phyloP scores from a whole-genome alignment of 1,140 invertebrate genomes.

The Euura lappo region DNA sequence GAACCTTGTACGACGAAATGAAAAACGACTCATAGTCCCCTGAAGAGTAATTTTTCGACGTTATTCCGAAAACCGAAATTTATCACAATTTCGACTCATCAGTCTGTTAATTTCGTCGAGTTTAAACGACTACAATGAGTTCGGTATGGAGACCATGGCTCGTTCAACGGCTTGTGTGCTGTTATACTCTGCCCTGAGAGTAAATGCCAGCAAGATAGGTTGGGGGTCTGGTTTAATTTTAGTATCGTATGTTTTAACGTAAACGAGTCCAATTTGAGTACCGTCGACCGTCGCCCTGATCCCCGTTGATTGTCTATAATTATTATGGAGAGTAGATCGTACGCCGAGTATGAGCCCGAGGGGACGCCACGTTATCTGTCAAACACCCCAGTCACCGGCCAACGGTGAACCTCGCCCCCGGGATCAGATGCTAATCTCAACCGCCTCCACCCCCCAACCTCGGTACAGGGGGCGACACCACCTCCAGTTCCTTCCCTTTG shows the following conservation, averaged over 20 bases:
- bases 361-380: constrained; percentile 22
- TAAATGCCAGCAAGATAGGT: not conserved
- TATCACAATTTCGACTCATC: no score
- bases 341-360: not conserved
- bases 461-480: no score
- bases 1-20: no score
- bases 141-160: no score
- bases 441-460: constrained; percentile 10
- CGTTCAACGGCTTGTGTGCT: constrained; percentile 1
- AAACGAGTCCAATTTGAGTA: constrained; percentile 5
- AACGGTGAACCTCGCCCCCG: constrained; percentile 23
- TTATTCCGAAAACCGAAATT: no score
- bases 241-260: not conserved
- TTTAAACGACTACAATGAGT: no score
- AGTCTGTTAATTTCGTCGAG: no score
- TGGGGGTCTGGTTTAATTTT: not conserved
- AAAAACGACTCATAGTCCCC: no score
- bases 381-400: constrained; percentile 15
- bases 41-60: no score
- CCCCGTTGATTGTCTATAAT: constrained; percentile 38
- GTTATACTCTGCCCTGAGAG: not conserved
- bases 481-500: no score
- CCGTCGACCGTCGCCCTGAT: constrained; percentile 14
- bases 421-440: constrained; percentile 40
- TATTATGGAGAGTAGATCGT: constrained; percentile 25